Evolutionary conservation across 2,113 vertebrate species (phyloP), one percentile per base, ranked within the genome.

Genomic region (Neogale vison): DNA sequence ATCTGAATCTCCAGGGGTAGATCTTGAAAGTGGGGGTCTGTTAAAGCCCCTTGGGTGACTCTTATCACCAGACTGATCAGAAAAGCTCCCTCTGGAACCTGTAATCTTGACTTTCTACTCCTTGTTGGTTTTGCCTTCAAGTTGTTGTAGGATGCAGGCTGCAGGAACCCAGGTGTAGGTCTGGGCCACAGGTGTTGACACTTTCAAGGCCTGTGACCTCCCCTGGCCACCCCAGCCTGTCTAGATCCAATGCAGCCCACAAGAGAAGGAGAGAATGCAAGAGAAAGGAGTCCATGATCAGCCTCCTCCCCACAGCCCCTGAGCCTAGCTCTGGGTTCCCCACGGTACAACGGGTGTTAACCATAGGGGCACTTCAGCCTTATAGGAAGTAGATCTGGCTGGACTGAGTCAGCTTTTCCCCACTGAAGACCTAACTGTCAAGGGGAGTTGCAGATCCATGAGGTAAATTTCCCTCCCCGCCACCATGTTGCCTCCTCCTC

Each of bases 361-460:
- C 14, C 21, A 4, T 13, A 14, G 39, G 11, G 55, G 17, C 12
- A 0, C 24, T 0, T 7, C 94, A 77, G 59, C 0, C 0, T 52
- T 0, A 15, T 52, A 23, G 88, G 31, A 76, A 63, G 82, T 26
- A 76, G 26, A 61, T 61, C 79, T 81, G 92, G 0, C 0, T 31
- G 91, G 71, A 39, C 15, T 0, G 17, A 93, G 96, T 82, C 91
- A 71, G 79, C 4, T 3, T 42, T 95, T 98, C 76, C 94, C 97
- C 96, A 95, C 84, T 86, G 95, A 97, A 96, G 97, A 95, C 1
- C 93, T 91, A 71, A 88, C 92, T 92, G 77, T 97, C 9, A 3
- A 57, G 52, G 88, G 29, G 71, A 23, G 47, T 50, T 71, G n/a
- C 6, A 8, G 15, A 29, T 12, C 6, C 63, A 14, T 39, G 4